Conservation (phyloP, 2,888 invertebrate species). For the Cosmopolites sordidus region DNA sequence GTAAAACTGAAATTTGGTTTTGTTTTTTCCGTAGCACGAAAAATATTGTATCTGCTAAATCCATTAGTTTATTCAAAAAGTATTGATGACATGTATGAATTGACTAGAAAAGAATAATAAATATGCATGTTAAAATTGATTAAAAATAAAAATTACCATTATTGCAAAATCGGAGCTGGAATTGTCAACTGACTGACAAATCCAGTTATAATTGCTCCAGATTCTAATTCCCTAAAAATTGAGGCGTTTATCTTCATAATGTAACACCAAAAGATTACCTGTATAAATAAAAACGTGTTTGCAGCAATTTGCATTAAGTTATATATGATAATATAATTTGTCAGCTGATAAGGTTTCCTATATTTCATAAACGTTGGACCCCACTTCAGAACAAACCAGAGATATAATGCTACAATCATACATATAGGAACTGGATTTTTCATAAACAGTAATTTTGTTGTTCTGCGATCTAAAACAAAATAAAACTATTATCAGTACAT, state of each 20-base stretch:
- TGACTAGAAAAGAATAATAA: background rate
- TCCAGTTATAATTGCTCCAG: too few relatives aligned
- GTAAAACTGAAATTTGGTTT: constrained; percentile 66
- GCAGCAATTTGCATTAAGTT: background rate
- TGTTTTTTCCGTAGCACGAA: constrained; percentile 69
- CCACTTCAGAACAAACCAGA: background rate
- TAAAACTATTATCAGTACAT: too few relatives aligned
- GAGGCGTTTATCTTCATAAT: too few relatives aligned
- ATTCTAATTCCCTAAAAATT: too few relatives aligned
- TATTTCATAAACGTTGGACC: background rate
- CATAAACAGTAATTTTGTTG: background rate
- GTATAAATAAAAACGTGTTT: background rate
- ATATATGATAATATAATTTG: background rate
- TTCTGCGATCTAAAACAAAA: background rate
- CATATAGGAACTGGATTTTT: background rate
- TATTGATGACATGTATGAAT: background rate
- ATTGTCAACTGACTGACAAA: too few relatives aligned
- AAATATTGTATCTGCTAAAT: constrained; percentile 66
- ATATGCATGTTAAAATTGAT: too few relatives aligned
- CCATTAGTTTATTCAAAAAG: constrained; percentile 58
- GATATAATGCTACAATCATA: background rate
- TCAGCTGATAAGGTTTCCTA: background rate
- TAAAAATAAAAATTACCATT: too few relatives aligned
- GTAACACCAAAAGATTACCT: background rate
- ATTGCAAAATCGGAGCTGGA: too few relatives aligned